Base-by-base conservation (phyloP, 1,140 invertebrate species). In the Aphelinus atriplicis region DNA sequence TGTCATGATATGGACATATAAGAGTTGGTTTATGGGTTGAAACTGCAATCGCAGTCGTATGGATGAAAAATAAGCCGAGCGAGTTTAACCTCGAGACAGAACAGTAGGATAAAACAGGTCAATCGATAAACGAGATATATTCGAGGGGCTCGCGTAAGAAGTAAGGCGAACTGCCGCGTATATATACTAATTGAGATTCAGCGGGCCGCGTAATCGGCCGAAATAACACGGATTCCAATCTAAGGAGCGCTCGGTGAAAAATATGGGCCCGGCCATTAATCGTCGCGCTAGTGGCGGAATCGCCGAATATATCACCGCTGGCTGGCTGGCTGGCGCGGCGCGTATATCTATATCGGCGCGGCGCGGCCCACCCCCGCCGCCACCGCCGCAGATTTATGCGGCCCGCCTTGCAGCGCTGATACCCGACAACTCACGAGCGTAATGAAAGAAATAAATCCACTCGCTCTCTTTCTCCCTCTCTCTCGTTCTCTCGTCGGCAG, bases 361-460 rank as follows among this genome's bases (percentile, higher is more conserved):
- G 50, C n/a, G 50, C 48, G 61, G 53, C 48, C 9, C 7, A 67
- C 65, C 65, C 48, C 63, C 55, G 57, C 2, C n/a, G 26, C 43
- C 66, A 26, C 26, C 26, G 26, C 26, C 83, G 83, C 82, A 87
- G 87, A 88, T 88, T 88, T 88, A 88, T 88, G 84, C 85, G 84
- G 78, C 81, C 83, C 83, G 85, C 83, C 85, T 87, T 81, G 85
- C 83, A 83, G 80, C 81, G 84, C 83, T 87, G 87, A 88, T 88
- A 88, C 86, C 85, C 85, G 83, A 88, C 86, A 87, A 85, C 85
- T 87, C 85, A 86, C 84, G 84, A 85, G 81, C 83, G 86, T 88
- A 88, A 88, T 88, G 87, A 88, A 88, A 88, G 87, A 88, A 88
- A 88, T 88, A 88, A 88, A 88, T 88, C 87, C 84, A 86, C 84